Percentiles rank a stretch among this genome's conserved stretches.
Conservation (phyloP, 1,140 invertebrate species). For the Muscidifurax raptorellus region DNA sequence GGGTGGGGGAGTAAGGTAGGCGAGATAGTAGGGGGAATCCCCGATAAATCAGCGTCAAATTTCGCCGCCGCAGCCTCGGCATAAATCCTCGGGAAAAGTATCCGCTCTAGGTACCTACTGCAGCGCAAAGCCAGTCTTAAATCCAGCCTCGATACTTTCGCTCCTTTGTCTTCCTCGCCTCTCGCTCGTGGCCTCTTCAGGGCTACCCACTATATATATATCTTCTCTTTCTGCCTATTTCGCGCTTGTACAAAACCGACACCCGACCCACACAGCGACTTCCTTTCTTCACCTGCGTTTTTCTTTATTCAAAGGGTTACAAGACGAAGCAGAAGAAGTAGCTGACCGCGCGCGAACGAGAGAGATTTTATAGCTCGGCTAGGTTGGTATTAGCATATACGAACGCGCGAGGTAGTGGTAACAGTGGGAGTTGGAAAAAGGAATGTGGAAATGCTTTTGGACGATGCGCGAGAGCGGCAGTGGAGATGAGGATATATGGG, state of each 20-base stretch:
- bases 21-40: not conserved
- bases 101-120: not conserved
- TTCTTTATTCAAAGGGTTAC: not conserved
- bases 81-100: conserved; percentile 8
- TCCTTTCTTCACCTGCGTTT: not conserved
- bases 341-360: not conserved
- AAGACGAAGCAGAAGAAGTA: no score
- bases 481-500: not conserved
- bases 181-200: not conserved
- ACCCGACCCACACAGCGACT: no score
- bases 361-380: not conserved
- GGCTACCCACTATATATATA: not conserved
- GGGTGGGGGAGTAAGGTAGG: no score
- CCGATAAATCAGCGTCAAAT: conserved; percentile 24
- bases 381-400: not conserved
- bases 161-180: not conserved
- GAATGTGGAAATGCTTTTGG: not conserved
- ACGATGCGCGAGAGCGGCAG: not conserved
- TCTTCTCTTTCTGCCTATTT: not conserved
- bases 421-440: not conserved
- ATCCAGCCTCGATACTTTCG: not conserved
- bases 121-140: not conserved
- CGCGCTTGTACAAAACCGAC: not conserved
- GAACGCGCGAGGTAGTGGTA: not conserved
- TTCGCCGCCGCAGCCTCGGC: conserved; percentile 11